These are phyloP conservation scores for Zalophus californianus DNA, from an alignment of 2,797 vertebrate genomes.

Conservation along the genomic window DNA sequence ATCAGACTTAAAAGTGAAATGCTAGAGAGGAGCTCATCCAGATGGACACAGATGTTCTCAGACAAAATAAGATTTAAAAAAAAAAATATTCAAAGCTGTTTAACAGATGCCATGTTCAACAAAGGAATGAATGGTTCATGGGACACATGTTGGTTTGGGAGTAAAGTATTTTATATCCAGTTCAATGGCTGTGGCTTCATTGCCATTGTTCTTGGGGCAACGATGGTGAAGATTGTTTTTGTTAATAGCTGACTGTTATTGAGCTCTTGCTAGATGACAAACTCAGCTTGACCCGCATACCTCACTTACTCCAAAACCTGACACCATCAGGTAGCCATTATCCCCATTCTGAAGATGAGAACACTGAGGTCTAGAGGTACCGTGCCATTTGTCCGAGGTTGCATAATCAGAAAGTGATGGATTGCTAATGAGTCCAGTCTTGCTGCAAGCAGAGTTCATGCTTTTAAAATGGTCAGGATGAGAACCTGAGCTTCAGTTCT, in stretches of 20 bases:
- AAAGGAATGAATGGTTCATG: constrained; percentile 41
- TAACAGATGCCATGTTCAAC: constrained; percentile 74
- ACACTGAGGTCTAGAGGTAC: neutral
- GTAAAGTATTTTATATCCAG: neutral
- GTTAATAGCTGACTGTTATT: neutral
- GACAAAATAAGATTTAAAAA: constrained; percentile 71
- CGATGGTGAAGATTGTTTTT: neutral
- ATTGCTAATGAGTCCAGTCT: neutral
- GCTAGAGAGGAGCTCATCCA: constrained; percentile 55
- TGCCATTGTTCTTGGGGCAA: neutral
- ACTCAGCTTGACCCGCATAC: neutral
- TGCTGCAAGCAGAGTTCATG: neutral
- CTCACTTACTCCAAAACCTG: neutral
- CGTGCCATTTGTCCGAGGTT: neutral
- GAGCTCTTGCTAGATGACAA: neutral
- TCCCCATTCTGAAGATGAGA: neutral
- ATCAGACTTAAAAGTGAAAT: constrained; percentile 70
- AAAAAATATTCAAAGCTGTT: constrained; percentile 70
- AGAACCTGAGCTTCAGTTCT: neutral
- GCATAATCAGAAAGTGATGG: neutral
- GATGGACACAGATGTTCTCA: constrained; percentile 82
- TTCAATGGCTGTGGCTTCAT: neutral
- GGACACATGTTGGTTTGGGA: neutral
- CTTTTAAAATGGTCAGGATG: neutral
- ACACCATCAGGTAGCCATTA: accelerated